These are phyloP conservation scores for Tricholauxania praeusta DNA, from an alignment of 2,888 invertebrate genomes.

Conservation along the genomic window DNA sequence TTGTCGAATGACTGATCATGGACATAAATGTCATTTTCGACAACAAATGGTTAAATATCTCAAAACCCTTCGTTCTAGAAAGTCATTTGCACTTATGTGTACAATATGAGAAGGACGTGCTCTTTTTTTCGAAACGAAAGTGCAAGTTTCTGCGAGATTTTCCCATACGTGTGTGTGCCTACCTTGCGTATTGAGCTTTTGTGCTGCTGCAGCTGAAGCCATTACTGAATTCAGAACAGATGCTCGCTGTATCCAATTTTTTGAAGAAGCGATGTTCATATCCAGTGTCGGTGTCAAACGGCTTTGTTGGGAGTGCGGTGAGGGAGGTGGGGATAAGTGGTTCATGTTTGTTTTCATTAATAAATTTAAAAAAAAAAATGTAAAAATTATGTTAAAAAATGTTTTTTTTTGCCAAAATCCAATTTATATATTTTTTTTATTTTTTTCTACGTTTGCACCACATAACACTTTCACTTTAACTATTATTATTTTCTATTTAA, in stretches of 20 bases:
- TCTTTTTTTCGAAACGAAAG: no score
- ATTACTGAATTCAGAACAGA: conserved; percentile 67
- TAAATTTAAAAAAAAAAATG: background rate
- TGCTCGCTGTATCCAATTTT: conserved; percentile 67
- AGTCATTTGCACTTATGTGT: no score
- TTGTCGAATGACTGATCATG: no score
- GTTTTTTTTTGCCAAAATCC: conserved; percentile 10
- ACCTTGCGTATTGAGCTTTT: conserved; percentile 65
- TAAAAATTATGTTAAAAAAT: background rate
- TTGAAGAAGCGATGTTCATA: conserved; percentile 55
- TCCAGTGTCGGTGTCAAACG: conserved; percentile 58
- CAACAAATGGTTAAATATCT: no score
- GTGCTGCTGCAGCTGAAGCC: conserved; percentile 63
- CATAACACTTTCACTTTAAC: no score
- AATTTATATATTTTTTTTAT: background rate
- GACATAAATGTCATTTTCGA: no score
- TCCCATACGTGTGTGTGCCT: conserved; percentile 41
- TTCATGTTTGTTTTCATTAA: conserved; percentile 57
- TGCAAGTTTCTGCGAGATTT: no score
- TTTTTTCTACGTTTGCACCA: conserved; percentile 1
- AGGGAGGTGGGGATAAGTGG: conserved; percentile 67
- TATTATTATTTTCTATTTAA: background rate
- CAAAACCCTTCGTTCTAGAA: no score
- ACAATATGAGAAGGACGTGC: no score
- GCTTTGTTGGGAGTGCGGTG: conserved; percentile 63